Conservation (phyloP, 2,113 vertebrate genomes). For the Cochlearius cochlearius region DNA sequence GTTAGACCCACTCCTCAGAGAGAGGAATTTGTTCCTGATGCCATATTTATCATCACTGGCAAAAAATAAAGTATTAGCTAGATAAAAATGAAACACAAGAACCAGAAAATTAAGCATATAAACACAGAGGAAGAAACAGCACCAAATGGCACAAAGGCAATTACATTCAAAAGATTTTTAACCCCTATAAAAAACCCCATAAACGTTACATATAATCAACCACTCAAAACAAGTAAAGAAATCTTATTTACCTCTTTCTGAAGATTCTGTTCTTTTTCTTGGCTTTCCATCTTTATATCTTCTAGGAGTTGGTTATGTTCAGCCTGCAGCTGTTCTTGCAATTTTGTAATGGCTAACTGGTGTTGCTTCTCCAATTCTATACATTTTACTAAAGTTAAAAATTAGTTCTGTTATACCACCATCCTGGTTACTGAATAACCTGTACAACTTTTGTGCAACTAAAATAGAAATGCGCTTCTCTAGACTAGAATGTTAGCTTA, state of each 20-base stretch:
- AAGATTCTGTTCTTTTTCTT: constrained; percentile 69
- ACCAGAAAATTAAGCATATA: neutral
- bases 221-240: neutral
- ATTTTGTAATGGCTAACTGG: constrained; percentile 59
- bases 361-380: constrained; percentile 74
- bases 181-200: neutral
- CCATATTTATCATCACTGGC: neutral
- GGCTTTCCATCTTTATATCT: constrained; percentile 40
- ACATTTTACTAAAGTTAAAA: constrained; percentile 39
- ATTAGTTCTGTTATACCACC: neutral
- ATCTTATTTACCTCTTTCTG: constrained; percentile 75
- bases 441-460: neutral
- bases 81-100: neutral
- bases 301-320: constrained; percentile 66
- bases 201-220: neutral
- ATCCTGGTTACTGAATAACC: neutral
- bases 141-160: neutral
- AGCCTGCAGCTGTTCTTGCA: constrained; percentile 58
- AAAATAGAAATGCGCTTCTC: neutral
- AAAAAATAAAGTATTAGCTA: neutral
- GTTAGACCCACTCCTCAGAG: neutral
- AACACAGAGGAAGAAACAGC: neutral
- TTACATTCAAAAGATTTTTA: neutral
- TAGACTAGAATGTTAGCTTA: neutral
- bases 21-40: neutral